Conservation (phyloP, 2,888 invertebrate species). For the Tigriopus californicus region DNA sequence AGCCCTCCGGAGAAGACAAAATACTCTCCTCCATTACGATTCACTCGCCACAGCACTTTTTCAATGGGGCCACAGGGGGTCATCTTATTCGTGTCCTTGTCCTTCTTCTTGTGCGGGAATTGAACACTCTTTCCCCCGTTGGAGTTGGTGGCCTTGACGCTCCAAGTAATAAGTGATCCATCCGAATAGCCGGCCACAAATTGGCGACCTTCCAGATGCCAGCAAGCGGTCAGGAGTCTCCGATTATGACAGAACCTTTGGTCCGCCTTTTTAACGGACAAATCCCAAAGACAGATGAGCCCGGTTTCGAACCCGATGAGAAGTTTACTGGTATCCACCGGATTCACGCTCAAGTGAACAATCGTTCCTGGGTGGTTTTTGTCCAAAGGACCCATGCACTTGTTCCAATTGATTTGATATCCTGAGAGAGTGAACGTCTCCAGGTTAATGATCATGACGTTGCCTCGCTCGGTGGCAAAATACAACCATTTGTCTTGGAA, state of each 20-base stretch:
- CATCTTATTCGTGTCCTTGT: conserved; percentile 69
- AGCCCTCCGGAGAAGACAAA: conserved; percentile 94
- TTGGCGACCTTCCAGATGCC: conserved; percentile 96
- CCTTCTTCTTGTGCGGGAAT: conserved; percentile 67
- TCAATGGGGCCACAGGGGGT: conserved; percentile 86
- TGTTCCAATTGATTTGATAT: conserved; percentile 99
- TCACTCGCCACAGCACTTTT: conserved; percentile 73
- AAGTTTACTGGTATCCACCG: conserved; percentile 39
- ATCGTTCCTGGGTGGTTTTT: conserved; percentile 4
- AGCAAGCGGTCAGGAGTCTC: conserved; percentile 64
- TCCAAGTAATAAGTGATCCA: conserved; percentile 90
- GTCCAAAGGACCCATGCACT: conserved; percentile 79
- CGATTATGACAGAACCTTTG: conserved; percentile 47
- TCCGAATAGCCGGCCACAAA: conserved; percentile 82
- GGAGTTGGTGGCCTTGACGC: conserved; percentile 44
- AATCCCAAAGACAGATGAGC: conserved; percentile 86
- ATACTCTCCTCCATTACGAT: conserved; percentile 50
- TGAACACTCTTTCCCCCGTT: conserved; percentile 41
- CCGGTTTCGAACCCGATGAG: conserved; percentile 91
- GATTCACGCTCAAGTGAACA: conserved; percentile 1
- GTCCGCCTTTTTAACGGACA: conserved; percentile 36
- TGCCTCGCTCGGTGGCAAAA: conserved; percentile 92
- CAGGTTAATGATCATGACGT: conserved; percentile 90
- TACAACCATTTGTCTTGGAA: conserved; percentile 78
- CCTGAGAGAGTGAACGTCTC: conserved; percentile 90